Base-by-base conservation (phyloP, 2,797 vertebrate species). In the Pantherophis alleghaniensis region DNA sequence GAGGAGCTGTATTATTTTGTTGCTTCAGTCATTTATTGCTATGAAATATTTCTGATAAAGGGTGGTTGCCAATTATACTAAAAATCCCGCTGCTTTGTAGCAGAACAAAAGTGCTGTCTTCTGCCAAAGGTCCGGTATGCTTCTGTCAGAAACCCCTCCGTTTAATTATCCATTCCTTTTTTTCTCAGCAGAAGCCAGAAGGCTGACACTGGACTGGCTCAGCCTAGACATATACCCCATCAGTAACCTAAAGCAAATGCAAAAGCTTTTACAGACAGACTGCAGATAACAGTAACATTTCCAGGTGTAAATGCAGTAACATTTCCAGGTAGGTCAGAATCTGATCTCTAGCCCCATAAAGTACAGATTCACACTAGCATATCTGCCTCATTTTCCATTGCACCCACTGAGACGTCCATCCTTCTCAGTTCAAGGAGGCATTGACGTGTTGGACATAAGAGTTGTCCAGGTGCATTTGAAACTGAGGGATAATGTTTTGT, bases 191-290 rank as follows among this genome's bases (percentile, higher is more conserved):
- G 87, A 90, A 87, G 42, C 51, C 22, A 69, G 32, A 32, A 90
- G 37, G 92, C 60, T 53, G n/a, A 26, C n/a, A 32, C 11, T 87
- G 53, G 79, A 47, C 60, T 28, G 57, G 60, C 42, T 12, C 26
- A 88, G 79, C 57, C 56, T 37, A 88, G 57, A 37, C 22, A 20
- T 22, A 26, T 89, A 28, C 13, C 20, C 11, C 69, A 90, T 47
- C 0, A 1, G 63, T 7, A 14, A 26, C 55, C 47, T 56, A 59
- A 74, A 89, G 60, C 28, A 1, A 22, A 83, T 22, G 0, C 5
- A 37, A 47, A 16, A 63, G 22, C 61, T n/a, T 56, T 37, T 90
- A 87, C n/a, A 42, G 63, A 91, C 87, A 63, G 60, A 90, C 90
- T 87, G 60, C 28, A 90, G 28, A 55, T 32, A 93, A 22, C 61